Evolutionary conservation across 2,113 vertebrate genomes (phyloP), one percentile per base, ranked within the genome.

Genomic region (Monopterus albus): DNA sequence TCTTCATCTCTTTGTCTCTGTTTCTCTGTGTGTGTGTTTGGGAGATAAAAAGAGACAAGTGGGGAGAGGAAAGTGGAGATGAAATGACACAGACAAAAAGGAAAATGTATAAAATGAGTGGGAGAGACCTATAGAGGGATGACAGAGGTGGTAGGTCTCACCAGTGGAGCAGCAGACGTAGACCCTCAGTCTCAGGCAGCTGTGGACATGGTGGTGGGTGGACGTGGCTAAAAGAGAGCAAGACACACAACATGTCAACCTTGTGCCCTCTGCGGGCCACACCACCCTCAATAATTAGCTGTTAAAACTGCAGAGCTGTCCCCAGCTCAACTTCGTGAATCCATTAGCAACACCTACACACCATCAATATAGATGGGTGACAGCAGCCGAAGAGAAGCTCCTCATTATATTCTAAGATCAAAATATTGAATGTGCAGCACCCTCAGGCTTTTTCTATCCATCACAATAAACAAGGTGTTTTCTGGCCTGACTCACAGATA

Each of bases 131-230:
- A 2, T 20, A 39, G 29, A 33, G 23, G 38, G 0, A 12, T 21
- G 21, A 8, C 8, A 5, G 15, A 28, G 43, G n/a, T 23, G 36
- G 20, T 3, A 12, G 36, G 38, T 94, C 95, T 96, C 87, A 98
- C 97, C 95, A 75, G 96, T 95, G 79, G 95, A 93, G 29, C 97
- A 98, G 94, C 96, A 98, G 76, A 98, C 96, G 18, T 94, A 98
- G 69, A 98, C 96, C 72, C 96, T 94, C 95, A 98, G 95, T 92
- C 94, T 94, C 86, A 98, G 94, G 92, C 97, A 98, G 90, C 94
- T 94, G 79, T 95, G 95, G 86, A 92, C 95, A 72, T 96, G 95
- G 91, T 95, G 96, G 90, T 97, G 97, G 18, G 93, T 95, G 18
- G 96, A 96, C 10, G 95, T 95, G 78, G 97, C 97, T 98, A 87